Evolutionary conservation across 53 echinoderm and acorn worm genomes (phyloP), one percentile per base, ranked within the genome.

Genomic region (Luidia sarsii): DNA sequence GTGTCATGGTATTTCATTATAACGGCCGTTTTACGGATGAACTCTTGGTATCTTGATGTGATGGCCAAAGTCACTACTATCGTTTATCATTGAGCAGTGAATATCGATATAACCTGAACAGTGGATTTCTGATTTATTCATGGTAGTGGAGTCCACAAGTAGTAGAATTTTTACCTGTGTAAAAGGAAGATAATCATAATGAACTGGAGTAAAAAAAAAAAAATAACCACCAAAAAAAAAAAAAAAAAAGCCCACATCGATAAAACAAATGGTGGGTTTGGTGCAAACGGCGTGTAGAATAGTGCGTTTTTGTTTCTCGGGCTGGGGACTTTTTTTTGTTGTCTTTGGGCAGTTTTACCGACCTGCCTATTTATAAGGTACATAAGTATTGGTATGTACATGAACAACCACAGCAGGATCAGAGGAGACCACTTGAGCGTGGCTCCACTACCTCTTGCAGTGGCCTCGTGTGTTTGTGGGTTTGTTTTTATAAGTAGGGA

Each of bases 101-200:
- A 27, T 72, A 50, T 72, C 50, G 39, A 51, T 38, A 25, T 72
- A 72, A 55, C 39, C 72, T 50, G 33, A 55, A 22, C 56, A 72
- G 72, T 24, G 55, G 28, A 36, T 35, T 27, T 41, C 41, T 72
- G 28, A 50, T 72, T 70, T 19, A 25, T n/a, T 33, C 54, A 72
- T 13, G 2, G 36, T 33, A 35, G 36, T 29, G 33, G 70, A 52
- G 50, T 71, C 29, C 13, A 15, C 38, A 55, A 65, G 37, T 35
- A 5, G 55, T 72, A 72, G 72, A 37, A 72, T 72, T 55, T 72
- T 72, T 55, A 72, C 72, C 72, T 56, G 27, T 55, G 18, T 56
- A 16, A 71, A 11, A 22, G 3, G 18, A 6, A 41, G 6, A 7
- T 41, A 41, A 6, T 41, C 6, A 41, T 11, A 41, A 41, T 41